Percentiles rank a stretch among this genome's conserved stretches.
Evolutionary conservation across 2,113 vertebrate species (phyloP).

Genomic region (Tupaia tana): DNA sequence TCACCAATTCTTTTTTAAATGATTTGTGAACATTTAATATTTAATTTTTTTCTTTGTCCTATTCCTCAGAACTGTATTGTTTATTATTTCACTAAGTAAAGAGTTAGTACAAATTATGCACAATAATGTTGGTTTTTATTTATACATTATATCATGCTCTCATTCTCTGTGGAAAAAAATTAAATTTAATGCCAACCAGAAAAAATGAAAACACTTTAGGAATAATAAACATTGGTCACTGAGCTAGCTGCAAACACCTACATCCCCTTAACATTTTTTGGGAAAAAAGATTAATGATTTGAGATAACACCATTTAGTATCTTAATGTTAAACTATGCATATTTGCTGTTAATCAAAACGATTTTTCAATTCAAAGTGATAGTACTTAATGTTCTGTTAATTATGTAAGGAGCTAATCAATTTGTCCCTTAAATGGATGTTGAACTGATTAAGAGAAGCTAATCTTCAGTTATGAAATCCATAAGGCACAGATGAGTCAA

Average conservation of each 20-base stretch:
- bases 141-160: conserved; percentile 31
- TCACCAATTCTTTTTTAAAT: conserved; percentile 42
- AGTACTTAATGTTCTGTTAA: conserved; percentile 80
- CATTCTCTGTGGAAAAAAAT: conserved; percentile 53
- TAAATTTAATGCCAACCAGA: conserved; percentile 36
- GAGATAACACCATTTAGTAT: conserved; percentile 53
- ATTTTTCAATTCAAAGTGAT: conserved; percentile 73
- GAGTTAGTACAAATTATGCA: conserved; percentile 15
- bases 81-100: conserved; percentile 45
- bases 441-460: conserved; percentile 80
- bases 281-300: conserved; percentile 47
- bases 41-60: conserved; percentile 53
- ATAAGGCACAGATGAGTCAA: conserved; percentile 75
- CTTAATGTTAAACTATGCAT: conserved; percentile 68
- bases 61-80: background rate
- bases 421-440: conserved; percentile 75
- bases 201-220: conserved; percentile 58
- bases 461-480: conserved; percentile 81
- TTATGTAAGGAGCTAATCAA: conserved; percentile 78
- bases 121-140: conserved; percentile 51
- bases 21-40: conserved; percentile 61
- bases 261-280: conserved; percentile 37
- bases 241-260: conserved; percentile 47
- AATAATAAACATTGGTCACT: conserved; percentile 54
- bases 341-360: conserved; percentile 80